Evolutionary conservation across 23 tunicate genomes (phyloP).

Genomic region (Trididemnum miniatum): DNA sequence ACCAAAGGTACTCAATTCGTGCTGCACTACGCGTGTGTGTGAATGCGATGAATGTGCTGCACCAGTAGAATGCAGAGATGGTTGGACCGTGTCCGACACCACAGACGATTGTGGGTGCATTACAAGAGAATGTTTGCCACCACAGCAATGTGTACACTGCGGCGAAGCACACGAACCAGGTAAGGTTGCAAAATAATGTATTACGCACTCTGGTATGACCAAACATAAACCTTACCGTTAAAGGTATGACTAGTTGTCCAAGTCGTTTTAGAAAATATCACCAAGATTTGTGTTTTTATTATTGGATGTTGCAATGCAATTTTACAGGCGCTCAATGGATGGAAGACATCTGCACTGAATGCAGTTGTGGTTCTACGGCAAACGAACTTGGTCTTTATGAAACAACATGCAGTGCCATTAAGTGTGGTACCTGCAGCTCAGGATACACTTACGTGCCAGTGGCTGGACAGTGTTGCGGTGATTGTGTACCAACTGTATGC

Average conservation of each 20-base stretch:
- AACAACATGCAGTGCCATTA: conserved; percentile 73
- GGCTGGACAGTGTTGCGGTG: conserved; percentile 99
- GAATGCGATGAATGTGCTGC: conserved; percentile 77
- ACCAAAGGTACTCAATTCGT: conserved; percentile 57
- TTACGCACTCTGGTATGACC: too few relatives aligned
- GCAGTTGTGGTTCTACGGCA: conserved; percentile 57
- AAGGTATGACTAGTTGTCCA: too few relatives aligned
- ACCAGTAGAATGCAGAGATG: conserved; percentile 79
- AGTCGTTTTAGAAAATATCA: too few relatives aligned
- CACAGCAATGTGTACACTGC: conserved; percentile 43
- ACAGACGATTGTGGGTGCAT: conserved; percentile 79
- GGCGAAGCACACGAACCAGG: conserved; percentile 87
- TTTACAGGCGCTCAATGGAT: conserved; percentile 79
- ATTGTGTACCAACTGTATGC: conserved; percentile 94
- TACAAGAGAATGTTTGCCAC: conserved; percentile 60
- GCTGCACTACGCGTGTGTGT: conserved; percentile 76
- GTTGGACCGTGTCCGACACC: conserved; percentile 64
- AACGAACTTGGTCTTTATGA: conserved; percentile 68
- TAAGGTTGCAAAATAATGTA: too few relatives aligned
- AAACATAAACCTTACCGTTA: too few relatives aligned
- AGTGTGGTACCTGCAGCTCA: conserved; percentile 87
- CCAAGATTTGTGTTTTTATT: too few relatives aligned
- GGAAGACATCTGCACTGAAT: conserved; percentile 97
- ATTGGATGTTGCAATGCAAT: too few relatives aligned
- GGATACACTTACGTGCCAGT: conserved; percentile 97